Conservation (phyloP, 2,888 invertebrate species). For the Stegophylla sp. region DNA sequence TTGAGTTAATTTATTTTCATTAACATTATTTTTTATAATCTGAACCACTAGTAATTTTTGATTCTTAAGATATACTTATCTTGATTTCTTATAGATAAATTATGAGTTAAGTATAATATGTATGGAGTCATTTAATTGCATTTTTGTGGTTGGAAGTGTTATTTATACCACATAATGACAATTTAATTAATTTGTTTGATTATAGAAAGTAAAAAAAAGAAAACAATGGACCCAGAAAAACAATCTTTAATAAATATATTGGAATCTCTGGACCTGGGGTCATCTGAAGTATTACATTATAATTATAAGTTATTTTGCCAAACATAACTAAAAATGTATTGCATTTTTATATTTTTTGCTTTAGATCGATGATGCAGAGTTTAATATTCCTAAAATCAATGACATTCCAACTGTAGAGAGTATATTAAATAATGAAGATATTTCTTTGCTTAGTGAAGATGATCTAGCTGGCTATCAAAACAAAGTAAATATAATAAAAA, state of each 20-base stretch:
- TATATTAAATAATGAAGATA: conserved; percentile 74
- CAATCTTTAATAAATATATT: conserved; percentile 30
- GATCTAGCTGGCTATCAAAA: conserved; percentile 60
- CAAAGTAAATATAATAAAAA: conserved; percentile 46
- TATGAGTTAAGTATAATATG: no score
- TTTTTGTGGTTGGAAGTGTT: background rate
- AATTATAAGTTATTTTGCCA: no score
- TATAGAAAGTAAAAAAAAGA: conserved; percentile 27
- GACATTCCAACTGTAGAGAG: conserved; percentile 80
- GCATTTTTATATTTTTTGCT: conserved; percentile 60
- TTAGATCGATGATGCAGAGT: conserved; percentile 82
- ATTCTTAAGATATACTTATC: no score
- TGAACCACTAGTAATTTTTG: no score
- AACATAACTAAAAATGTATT: no score
- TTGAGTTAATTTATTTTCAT: no score
- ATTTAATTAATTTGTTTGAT: background rate
- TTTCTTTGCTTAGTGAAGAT: conserved; percentile 62
- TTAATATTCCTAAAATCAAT: conserved; percentile 79
- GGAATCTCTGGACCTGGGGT: conserved; percentile 35
- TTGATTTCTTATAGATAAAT: no score
- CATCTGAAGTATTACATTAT: conserved; percentile 51
- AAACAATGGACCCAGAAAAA: conserved; percentile 27
- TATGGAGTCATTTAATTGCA: background rate
- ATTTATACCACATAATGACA: no score
- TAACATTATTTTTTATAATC: no score